These are phyloP conservation scores for Tupaia chinensis DNA, from an alignment of 2,113 vertebrate species.

Conservation along the genomic window DNA sequence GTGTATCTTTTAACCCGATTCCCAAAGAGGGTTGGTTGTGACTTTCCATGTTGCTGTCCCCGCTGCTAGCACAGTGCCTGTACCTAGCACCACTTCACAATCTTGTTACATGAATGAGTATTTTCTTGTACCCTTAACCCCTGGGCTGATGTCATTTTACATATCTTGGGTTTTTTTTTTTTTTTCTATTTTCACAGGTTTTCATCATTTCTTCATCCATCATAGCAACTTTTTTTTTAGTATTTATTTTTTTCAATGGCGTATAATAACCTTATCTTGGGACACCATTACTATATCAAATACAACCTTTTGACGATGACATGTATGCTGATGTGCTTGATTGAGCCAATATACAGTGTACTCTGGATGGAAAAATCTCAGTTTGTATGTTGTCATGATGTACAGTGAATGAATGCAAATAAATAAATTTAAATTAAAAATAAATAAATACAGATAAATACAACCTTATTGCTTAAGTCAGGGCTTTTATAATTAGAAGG, in stretches of 20 bases:
- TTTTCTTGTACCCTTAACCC: slow-evolving; percentile 10
- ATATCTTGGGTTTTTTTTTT: not conserved
- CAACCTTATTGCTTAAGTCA: slow-evolving; percentile 19
- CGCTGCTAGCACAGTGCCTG: not conserved
- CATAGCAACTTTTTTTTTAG: not conserved
- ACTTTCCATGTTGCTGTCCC: not conserved
- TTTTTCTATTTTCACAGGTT: not conserved
- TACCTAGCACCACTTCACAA: not conserved
- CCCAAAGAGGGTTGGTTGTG: not conserved
- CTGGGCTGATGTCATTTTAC: not conserved
- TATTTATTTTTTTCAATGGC: not conserved
- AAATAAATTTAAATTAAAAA: too few relatives aligned
- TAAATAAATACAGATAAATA: too few relatives aligned
- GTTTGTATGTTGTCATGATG: too few relatives aligned
- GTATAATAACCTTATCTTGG: not conserved
- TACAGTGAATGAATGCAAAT: too few relatives aligned
- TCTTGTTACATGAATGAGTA: not conserved
- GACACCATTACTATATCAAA: not conserved
- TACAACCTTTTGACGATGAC: not conserved
- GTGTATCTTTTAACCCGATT: not conserved
- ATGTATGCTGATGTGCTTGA: too few relatives aligned
- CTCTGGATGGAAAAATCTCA: too few relatives aligned
- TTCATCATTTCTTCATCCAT: not conserved
- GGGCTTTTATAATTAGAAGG: slow-evolving; percentile 15
- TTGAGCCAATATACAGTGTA: too few relatives aligned